Base-by-base conservation (phyloP, 2,888 invertebrate genomes). In the Gari tellinella region DNA sequence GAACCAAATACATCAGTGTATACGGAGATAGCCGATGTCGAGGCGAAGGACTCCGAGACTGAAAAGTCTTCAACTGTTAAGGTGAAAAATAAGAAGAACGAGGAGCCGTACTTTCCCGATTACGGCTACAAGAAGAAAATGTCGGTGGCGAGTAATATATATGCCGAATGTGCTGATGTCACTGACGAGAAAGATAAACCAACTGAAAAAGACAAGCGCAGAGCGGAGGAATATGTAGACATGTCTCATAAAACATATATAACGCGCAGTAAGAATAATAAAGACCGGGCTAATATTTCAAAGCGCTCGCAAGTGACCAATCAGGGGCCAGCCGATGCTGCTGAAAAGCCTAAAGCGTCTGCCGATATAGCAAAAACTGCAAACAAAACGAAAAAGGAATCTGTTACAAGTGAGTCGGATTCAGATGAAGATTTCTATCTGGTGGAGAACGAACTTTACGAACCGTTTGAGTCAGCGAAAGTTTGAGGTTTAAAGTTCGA, bases 391-490 rank as follows among this genome's bases (percentile, higher is more conserved):
- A 70, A 67, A 37, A 68, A 72, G 12, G 70, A 67, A 25, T 78
- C 73, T 1, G 60, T 78, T 4, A 74, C 73, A 2, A 73, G 73
- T 41, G 78, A 78, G 15, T 78, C 78, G 0, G 73, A 78, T 41
- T 74, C 73, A 5, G 78, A 76, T 23, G 70, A 67, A 17, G 78
- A 72, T 49, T 57, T 78, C 15, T 61, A 55, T 43, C 72, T 76
- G 40, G 66, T 73, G 43, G 78, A 78, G 64, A 78, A 78, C 52
- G 78, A 73, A 46, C 52, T 78, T 15, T 78, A 78, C 37, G 78
- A 78, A 48, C 78, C 78, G 5, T 78, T 78, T 53, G 78, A 78
- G 23, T 78, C 78, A 15, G 78, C 72, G 12, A 78, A 78, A 64
- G 78, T 78, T 15, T 78, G 48, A 73, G 7, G 37, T 37, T n/a